These are phyloP conservation scores for Ectropis crepuscularia DNA, from an alignment of 2,888 invertebrate genomes.

Conservation along the genomic window DNA sequence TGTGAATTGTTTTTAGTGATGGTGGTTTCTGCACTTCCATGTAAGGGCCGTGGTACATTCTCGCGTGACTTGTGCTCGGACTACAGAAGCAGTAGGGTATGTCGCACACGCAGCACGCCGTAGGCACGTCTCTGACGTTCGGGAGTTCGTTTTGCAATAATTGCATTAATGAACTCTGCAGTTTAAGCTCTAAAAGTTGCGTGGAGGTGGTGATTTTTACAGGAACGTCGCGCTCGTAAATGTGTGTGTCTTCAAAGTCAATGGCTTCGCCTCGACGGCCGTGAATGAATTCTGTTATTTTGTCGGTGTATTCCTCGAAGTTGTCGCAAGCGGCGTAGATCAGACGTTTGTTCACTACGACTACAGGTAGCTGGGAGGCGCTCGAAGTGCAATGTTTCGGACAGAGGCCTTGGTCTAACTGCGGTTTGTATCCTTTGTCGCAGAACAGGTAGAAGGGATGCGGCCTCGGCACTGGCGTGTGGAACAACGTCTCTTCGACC, in stretches of 20 bases:
- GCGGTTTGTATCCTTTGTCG: constrained; percentile 61
- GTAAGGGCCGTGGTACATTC: neutral
- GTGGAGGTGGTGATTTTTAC: constrained; percentile 57
- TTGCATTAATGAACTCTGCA: constrained; percentile 72
- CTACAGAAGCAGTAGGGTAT: constrained; percentile 63
- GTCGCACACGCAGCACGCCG: constrained; percentile 59
- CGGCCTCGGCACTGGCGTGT: constrained; percentile 58
- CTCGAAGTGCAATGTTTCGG: constrained; percentile 66
- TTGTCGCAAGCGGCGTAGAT: constrained; percentile 75
- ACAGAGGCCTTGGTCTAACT: constrained; percentile 61
- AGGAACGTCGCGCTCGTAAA: constrained; percentile 61
- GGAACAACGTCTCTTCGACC: constrained; percentile 49
- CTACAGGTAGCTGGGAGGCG: constrained; percentile 66
- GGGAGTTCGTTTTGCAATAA: constrained; percentile 66
- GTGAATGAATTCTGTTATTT: constrained; percentile 61
- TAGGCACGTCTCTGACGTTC: constrained; percentile 55
- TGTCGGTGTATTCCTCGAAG: constrained; percentile 62
- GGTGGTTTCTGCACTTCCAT: constrained; percentile 28
- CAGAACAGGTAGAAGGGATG: constrained; percentile 72
- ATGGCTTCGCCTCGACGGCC: constrained; percentile 56
- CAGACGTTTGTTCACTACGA: constrained; percentile 69
- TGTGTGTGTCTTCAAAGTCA: constrained; percentile 60
- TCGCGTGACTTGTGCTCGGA: constrained; percentile 25
- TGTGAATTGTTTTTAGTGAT: constrained; percentile 35
- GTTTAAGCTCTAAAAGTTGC: constrained; percentile 57